phyloP scores from a whole-genome alignment of 1,140 invertebrate species.

The Tyrophagus putrescentiae region DNA sequence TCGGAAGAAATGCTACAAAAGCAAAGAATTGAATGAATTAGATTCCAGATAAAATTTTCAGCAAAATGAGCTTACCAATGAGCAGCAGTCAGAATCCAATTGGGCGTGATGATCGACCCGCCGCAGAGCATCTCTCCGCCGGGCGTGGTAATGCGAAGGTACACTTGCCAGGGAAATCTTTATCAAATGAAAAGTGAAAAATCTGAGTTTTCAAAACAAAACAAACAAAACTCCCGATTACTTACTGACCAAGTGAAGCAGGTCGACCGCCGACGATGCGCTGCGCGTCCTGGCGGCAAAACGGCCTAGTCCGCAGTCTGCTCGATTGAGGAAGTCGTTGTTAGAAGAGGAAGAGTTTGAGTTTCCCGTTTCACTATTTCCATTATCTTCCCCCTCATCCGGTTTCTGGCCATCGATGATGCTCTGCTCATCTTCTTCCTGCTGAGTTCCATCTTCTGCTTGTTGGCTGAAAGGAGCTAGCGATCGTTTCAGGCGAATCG shows the following conservation, averaged over 20 bases:
- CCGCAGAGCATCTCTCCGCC: constrained; percentile 48
- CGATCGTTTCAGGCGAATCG: background rate
- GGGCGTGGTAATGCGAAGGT: background rate
- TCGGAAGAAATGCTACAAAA: background rate
- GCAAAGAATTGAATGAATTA: too few species aligned
- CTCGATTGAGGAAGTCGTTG: too few species aligned
- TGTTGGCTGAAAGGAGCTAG: too few species aligned
- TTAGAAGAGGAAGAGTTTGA: too few species aligned
- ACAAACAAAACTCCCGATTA: too few species aligned
- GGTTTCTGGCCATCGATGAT: background rate
- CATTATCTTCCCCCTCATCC: too few species aligned
- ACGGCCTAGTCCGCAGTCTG: background rate
- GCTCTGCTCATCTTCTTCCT: background rate
- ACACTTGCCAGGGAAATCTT: constrained; percentile 43
- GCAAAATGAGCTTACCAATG: too few species aligned
- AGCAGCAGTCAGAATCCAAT: constrained; percentile 65
- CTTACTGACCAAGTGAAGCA: constrained; percentile 39
- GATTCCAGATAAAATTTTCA: too few species aligned
- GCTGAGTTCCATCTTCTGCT: too few species aligned
- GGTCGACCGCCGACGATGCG: constrained; percentile 75
- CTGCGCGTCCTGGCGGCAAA: constrained; percentile 3
- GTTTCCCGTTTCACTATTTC: too few species aligned
- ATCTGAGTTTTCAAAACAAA: too few species aligned
- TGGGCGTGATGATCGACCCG: constrained; percentile 55
- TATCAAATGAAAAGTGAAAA: too few species aligned